Percentiles rank a stretch among this genome's conserved stretches.
These are phyloP conservation scores for Helleia helle DNA, from an alignment of 2,888 invertebrate genomes.

Conservation along the genomic window DNA sequence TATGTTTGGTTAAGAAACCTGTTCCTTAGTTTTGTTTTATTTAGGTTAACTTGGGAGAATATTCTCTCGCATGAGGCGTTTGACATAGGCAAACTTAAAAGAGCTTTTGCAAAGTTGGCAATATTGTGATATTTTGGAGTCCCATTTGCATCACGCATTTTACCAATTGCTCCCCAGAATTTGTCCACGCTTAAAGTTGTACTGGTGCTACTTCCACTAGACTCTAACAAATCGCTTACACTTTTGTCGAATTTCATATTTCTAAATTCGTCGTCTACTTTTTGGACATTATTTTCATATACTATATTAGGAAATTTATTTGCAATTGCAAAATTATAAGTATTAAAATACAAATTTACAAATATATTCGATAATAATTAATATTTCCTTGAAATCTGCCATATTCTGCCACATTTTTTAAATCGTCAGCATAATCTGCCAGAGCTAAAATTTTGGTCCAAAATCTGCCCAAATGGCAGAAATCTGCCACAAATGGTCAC, in stretches of 20 bases:
- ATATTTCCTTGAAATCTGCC: too few species aligned
- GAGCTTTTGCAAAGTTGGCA: conserved; percentile 1
- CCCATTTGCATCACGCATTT: not conserved
- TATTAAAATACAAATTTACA: too few species aligned
- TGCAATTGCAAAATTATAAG: too few species aligned
- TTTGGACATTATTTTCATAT: conserved; percentile 13
- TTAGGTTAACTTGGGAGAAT: conserved; percentile 5
- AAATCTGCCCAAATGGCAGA: too few species aligned
- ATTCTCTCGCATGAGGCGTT: not conserved
- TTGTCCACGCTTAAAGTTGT: not conserved
- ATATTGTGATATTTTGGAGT: conserved; percentile 1
- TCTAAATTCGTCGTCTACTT: conserved; percentile 14
- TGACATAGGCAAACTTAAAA: conserved; percentile 5
- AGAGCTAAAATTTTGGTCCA: too few species aligned
- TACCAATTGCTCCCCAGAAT: conserved; percentile 1
- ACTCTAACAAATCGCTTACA: conserved; percentile 13
- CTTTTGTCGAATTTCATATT: conserved; percentile 14
- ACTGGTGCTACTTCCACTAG: not conserved
- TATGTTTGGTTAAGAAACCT: conserved; percentile 16
- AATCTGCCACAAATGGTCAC: too few species aligned
- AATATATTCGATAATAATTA: too few species aligned
- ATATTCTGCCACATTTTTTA: too few species aligned
- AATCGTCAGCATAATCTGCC: too few species aligned
- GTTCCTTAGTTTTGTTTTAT: conserved; percentile 6
- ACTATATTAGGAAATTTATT: conserved; percentile 12